These are phyloP conservation scores for Dromas ardeola DNA, from an alignment of 2,113 vertebrate genomes.

Conservation along the genomic window DNA sequence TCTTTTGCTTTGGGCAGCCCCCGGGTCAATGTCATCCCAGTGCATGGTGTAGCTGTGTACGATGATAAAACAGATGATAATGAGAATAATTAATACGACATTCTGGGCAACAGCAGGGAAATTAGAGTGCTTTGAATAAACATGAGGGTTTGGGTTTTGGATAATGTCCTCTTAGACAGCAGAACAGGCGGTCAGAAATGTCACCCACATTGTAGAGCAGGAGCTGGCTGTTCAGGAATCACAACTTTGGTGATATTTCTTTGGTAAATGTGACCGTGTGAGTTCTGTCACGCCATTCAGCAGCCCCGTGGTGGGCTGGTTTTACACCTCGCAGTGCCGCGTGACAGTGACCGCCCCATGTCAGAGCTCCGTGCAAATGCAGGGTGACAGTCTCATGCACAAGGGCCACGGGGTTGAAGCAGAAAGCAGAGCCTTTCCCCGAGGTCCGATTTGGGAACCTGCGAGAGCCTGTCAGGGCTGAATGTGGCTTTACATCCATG, in stretches of 20 bases:
- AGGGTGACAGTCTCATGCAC: background rate
- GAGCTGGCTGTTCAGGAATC: background rate
- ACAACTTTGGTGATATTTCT: background rate
- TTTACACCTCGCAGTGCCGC: background rate
- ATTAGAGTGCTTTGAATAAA: background rate
- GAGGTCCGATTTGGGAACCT: background rate
- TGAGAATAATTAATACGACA: background rate
- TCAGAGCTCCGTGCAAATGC: accelerated
- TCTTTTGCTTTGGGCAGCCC: background rate
- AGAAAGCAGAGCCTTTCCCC: background rate
- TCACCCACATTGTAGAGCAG: accelerated
- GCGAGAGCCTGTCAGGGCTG: background rate
- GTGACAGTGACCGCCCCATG: accelerated
- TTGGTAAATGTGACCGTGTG: background rate
- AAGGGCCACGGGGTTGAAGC: background rate
- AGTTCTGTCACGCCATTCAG: background rate
- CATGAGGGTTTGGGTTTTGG: background rate
- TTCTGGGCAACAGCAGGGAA: background rate
- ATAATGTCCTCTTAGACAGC: background rate
- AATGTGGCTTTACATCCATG: background rate
- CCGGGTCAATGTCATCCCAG: accelerated
- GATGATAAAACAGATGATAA: background rate
- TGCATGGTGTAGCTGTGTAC: accelerated
- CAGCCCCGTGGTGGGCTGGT: background rate
- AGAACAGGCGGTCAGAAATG: background rate